These are phyloP conservation scores for Vulpes ferrilata DNA, from an alignment of 2,113 vertebrate species.

Conservation along the genomic window DNA sequence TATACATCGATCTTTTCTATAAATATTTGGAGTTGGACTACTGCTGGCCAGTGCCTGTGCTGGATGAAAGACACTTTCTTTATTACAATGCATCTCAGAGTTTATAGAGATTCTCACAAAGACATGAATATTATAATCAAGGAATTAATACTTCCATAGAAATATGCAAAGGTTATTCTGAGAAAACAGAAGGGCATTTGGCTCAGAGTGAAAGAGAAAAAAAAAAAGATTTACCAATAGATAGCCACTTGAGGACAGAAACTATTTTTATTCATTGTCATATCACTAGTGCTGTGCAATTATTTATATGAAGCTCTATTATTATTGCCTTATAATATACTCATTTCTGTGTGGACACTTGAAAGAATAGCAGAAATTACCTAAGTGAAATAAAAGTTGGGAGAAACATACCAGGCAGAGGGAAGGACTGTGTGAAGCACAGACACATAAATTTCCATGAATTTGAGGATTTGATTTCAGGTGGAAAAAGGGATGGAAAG, in stretches of 20 bases:
- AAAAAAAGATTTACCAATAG: background rate
- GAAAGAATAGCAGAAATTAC: background rate
- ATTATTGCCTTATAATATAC: background rate
- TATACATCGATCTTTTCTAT: background rate
- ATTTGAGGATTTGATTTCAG: background rate
- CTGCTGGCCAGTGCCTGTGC: accelerated
- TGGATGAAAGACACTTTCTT: background rate
- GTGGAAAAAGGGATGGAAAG: background rate
- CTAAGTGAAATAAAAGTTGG: background rate
- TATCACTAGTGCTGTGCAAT: background rate
- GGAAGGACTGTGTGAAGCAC: background rate
- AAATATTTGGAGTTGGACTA: background rate
- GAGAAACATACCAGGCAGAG: background rate
- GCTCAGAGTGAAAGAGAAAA: background rate
- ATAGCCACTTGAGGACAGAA: background rate
- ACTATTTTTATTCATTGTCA: background rate
- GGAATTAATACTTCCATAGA: background rate
- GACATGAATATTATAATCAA: background rate
- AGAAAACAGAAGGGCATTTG: background rate
- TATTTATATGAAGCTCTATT: background rate
- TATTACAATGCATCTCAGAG: background rate
- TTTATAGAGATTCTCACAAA: background rate
- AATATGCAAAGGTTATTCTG: background rate
- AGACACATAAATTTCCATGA: background rate
- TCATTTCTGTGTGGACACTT: background rate